These are phyloP conservation scores for Apocheima hispidaria DNA, from an alignment of 2,888 invertebrate genomes.

Conservation along the genomic window DNA sequence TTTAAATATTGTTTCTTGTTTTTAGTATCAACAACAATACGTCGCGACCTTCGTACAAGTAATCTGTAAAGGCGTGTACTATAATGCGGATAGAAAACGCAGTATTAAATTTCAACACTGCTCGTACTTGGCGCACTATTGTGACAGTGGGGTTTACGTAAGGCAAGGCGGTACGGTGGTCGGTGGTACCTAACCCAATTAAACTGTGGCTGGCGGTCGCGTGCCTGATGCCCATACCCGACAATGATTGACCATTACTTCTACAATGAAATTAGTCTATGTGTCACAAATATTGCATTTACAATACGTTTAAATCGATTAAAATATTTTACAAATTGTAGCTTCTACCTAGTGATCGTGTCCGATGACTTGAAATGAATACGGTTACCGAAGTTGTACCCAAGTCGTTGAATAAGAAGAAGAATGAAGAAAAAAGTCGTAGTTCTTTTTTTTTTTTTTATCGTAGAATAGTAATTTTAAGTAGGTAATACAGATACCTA, in stretches of 20 bases:
- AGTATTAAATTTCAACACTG: constrained; percentile 66
- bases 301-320: background rate
- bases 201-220: constrained; percentile 54
- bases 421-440: no score
- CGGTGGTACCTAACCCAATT: constrained; percentile 67
- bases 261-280: constrained; percentile 8
- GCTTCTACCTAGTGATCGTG: no score
- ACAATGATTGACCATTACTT: constrained; percentile 31
- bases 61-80: constrained; percentile 40
- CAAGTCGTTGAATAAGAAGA: no score
- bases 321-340: background rate
- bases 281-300: constrained; percentile 14
- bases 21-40: no score
- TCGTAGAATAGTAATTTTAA: no score
- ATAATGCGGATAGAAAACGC: constrained; percentile 57
- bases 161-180: constrained; percentile 62
- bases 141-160: constrained; percentile 81
- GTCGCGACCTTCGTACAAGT: constrained; percentile 56
- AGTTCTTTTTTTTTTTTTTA: no score
- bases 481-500: no score
- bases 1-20: no score
- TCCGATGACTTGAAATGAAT: no score
- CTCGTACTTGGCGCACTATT: constrained; percentile 61
- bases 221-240: constrained; percentile 38
- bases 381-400: no score